Conservation (phyloP, 1,140 invertebrate genomes). For the Drosophila lacteicornis region DNA sequence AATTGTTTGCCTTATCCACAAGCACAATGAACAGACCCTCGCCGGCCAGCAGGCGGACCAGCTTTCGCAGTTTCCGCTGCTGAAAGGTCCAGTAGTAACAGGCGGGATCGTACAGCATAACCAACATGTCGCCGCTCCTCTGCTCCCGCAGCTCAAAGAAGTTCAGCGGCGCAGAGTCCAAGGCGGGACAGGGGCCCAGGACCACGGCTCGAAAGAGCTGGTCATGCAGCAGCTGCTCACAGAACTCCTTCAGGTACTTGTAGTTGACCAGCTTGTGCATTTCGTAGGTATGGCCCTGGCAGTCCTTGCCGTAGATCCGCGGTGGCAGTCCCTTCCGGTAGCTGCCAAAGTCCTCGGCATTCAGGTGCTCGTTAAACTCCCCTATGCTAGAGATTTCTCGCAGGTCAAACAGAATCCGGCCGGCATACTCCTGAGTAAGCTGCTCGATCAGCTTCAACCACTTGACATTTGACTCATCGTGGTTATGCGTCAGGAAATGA, state of each 20-base stretch:
- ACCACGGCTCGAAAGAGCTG: slow-evolving; percentile 47
- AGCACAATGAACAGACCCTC: slow-evolving; percentile 35
- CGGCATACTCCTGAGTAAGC: slow-evolving; percentile 33
- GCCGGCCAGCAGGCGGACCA: slow-evolving; percentile 23
- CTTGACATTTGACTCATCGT: neutral
- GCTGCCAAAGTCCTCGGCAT: slow-evolving; percentile 28
- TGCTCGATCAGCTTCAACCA: slow-evolving; percentile 32
- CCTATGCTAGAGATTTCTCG: slow-evolving; percentile 34
- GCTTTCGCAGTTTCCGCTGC: slow-evolving; percentile 36
- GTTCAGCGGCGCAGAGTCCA: slow-evolving; percentile 34
- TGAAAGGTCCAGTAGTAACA: slow-evolving; percentile 49
- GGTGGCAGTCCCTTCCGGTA: slow-evolving; percentile 42
- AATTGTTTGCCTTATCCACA: slow-evolving; percentile 49
- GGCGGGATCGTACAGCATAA: slow-evolving; percentile 53
- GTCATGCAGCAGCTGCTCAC: slow-evolving; percentile 32
- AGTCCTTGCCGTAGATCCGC: slow-evolving; percentile 39
- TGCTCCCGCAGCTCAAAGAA: slow-evolving; percentile 28
- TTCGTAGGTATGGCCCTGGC: slow-evolving; percentile 19
- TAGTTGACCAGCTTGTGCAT: slow-evolving; percentile 57
- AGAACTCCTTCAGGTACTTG: slow-evolving; percentile 54
- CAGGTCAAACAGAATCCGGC: slow-evolving; percentile 24
- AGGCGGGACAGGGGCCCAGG: neutral
- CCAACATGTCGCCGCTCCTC: slow-evolving; percentile 24
- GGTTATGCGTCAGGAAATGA: slow-evolving; percentile 24
- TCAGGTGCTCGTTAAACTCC: slow-evolving; percentile 15